Evolutionary conservation across 2,888 invertebrate genomes (phyloP), one percentile per base, ranked within the genome.

Genomic region (Lycocerus yunnanus): DNA sequence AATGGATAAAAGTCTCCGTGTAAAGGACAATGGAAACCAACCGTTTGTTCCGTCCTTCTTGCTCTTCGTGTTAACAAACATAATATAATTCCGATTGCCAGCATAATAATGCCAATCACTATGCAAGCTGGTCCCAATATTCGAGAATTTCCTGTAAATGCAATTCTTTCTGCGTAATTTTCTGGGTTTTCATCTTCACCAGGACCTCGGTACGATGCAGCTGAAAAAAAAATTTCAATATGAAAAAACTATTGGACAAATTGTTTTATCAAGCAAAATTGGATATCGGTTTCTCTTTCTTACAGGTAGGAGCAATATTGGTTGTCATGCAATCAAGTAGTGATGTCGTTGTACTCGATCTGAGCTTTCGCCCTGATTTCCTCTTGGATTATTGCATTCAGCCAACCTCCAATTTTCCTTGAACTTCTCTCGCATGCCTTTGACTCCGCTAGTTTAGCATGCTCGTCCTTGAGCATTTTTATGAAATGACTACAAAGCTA

Each of bases 1-100:
- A 93, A 87, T 3, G 93, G 93, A 84, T 93, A 94, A 86, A 94
- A 94, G 86, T 93, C 93, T 6, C 94, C 94, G 81, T 93, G 93
- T 65, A 94, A 89, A 21, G 93, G 93, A 85, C 94, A 94, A 86
- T 93, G 93, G 88, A 93, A 94, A 71, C 93, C 93, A 76, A 93
- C 89, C 63, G 93, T 89, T 71, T 93, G 90, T 82, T 93, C 92
- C 58, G 91, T 88, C 69, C 90, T 89, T 78, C 92, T 89, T 1
- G 93, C 93, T 24, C 93, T 88, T 69, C 92, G 88, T 84, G 92
- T 92, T 79, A 93, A 85, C 82, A 91, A 89, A 86, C 93, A 93
- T 63, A 93, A 86, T 9, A 91, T 88, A 69, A 91, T 89, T 60
- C 93, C 93, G 84, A 91, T 85, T 70, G 90, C 89, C 60, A 93